phyloP scores from a whole-genome alignment of 1,140 invertebrate genomes.

The Drosophila truncata region DNA sequence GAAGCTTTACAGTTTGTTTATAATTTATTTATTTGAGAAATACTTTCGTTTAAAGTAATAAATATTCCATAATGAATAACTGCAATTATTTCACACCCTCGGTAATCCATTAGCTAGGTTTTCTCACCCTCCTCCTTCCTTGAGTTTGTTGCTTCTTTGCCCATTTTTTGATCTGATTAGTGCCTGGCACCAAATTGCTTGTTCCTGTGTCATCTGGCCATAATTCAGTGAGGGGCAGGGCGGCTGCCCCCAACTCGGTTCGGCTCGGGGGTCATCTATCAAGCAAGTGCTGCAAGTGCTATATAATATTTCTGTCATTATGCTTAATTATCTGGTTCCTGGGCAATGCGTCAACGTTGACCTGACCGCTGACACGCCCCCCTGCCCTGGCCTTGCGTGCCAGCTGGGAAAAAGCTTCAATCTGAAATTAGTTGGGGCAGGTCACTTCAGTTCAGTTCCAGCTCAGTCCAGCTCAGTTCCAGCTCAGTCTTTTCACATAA shows the following conservation, averaged over 20 bases:
- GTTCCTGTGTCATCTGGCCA: constrained; percentile 54
- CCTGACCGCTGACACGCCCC: constrained; percentile 40
- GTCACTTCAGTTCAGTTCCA: constrained; percentile 38
- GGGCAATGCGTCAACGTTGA: constrained; percentile 78
- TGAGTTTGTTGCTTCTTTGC: too few species aligned
- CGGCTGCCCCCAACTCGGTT: not conserved
- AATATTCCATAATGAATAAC: constrained; percentile 12
- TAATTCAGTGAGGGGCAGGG: constrained; percentile 24
- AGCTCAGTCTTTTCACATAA: constrained; percentile 37
- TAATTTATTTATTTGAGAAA: not conserved
- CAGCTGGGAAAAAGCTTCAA: constrained; percentile 16
- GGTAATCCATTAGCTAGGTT: not conserved
- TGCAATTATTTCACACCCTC: not conserved
- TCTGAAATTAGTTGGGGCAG: constrained; percentile 58
- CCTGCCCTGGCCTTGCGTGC: constrained; percentile 46
- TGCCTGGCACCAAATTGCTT: constrained; percentile 38
- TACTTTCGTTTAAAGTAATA: not conserved
- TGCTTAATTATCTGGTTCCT: constrained; percentile 84
- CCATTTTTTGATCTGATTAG: constrained; percentile 25
- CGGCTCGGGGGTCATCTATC: constrained; percentile 54
- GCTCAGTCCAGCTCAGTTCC: constrained; percentile 14
- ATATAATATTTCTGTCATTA: constrained; percentile 82
- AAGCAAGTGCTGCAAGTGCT: constrained; percentile 68
- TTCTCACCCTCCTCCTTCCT: not conserved
- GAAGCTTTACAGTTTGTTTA: not conserved